Evolutionary conservation across 1,140 invertebrate species (phyloP).

Genomic region (Harlomillsia oculata): DNA sequence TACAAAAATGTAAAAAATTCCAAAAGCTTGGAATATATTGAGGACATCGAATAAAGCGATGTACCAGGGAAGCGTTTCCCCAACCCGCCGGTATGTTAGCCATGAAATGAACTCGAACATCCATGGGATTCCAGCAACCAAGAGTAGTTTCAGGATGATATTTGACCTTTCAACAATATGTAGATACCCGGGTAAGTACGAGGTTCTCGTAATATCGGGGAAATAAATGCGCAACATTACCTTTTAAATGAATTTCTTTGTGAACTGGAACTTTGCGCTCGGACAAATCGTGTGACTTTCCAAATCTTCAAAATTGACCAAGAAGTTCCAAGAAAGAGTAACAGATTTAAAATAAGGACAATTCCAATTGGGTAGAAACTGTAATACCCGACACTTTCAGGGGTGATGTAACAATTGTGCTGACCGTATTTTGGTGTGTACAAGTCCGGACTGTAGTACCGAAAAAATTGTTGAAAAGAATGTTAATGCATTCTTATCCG

Average conservation of each 20-base stretch:
- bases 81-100: constrained; percentile 36
- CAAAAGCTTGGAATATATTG: constrained; percentile 74
- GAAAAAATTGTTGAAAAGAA: too few relatives aligned
- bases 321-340: too few relatives aligned
- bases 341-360: constrained; percentile 5
- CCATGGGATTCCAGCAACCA: constrained; percentile 64
- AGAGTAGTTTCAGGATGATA: constrained; percentile 56
- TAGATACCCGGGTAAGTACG: too few relatives aligned
- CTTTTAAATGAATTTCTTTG: too few relatives aligned
- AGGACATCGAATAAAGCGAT: constrained; percentile 48
- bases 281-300: too few relatives aligned
- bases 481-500: too few relatives aligned
- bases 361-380: constrained; percentile 16
- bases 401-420: constrained; percentile 11
- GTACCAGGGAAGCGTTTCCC: constrained; percentile 16
- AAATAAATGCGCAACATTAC: too few relatives aligned
- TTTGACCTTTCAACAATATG: too few relatives aligned
- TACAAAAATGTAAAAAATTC: constrained; percentile 78
- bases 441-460: not conserved
- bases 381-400: constrained; percentile 2
- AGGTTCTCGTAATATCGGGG: too few relatives aligned
- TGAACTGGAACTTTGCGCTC: too few relatives aligned
- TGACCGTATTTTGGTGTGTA: constrained; percentile 19
- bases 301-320: too few relatives aligned
- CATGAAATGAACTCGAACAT: constrained; percentile 57